Evolutionary conservation across 2,888 invertebrate genomes (phyloP).

Genomic region (Dioctria linearis): DNA sequence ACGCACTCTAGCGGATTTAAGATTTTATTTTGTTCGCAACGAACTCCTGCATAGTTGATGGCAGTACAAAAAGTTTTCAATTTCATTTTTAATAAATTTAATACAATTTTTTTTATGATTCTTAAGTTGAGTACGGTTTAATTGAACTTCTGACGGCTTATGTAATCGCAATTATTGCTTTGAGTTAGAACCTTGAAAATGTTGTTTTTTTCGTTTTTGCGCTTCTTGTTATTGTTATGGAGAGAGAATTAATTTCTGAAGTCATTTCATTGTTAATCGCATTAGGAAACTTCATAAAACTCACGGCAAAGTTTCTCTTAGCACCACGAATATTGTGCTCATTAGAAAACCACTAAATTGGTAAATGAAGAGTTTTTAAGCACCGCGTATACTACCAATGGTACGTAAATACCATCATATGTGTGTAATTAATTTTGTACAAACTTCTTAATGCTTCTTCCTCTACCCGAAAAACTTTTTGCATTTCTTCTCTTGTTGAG

Average conservation of each 20-base stretch:
- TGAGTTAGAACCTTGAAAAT: constrained; percentile 17
- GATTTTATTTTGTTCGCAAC: neutral
- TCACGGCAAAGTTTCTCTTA: neutral
- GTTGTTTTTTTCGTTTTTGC: neutral
- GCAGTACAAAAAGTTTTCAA: constrained; percentile 6
- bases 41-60: neutral
- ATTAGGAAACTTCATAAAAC: constrained; percentile 1
- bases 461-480: constrained; percentile 17
- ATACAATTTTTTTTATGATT: constrained; percentile 11
- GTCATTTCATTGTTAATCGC: constrained; percentile 3
- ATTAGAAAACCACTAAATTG: constrained; percentile 15
- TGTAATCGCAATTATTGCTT: constrained; percentile 40
- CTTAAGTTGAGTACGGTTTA: constrained; percentile 20
- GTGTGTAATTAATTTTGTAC: constrained; percentile 14
- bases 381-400: neutral
- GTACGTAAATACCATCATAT: too few relatives aligned
- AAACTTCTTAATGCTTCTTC: constrained; percentile 32
- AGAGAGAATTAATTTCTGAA: constrained; percentile 22
- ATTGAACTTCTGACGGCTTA: constrained; percentile 24
- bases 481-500: neutral
- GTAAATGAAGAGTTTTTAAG: constrained; percentile 5
- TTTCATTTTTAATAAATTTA: constrained; percentile 37
- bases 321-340: neutral
- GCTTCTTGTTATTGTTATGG: too few relatives aligned
- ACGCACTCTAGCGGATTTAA: neutral